Conservation (phyloP, 2,797 vertebrate genomes). For the Otolemur crassicaudatus region DNA sequence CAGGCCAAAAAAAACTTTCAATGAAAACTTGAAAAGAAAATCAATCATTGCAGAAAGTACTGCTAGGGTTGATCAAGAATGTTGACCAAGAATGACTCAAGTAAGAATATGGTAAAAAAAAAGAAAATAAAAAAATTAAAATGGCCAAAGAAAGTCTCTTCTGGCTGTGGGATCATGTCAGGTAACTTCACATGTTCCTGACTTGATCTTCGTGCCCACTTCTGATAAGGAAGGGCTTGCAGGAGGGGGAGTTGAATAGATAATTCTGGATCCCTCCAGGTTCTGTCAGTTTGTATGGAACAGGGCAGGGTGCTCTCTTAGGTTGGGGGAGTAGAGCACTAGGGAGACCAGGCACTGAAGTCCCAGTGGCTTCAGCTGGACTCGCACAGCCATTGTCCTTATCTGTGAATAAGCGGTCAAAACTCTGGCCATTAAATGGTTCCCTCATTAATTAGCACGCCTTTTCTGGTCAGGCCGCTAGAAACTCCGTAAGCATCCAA, state of each 20-base stretch:
- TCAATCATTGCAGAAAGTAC: not conserved
- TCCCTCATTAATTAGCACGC: slow-evolving; percentile 34
- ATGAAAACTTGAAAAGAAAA: not conserved
- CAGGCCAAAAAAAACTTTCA: not conserved
- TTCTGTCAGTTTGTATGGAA: not conserved
- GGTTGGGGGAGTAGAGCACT: not conserved
- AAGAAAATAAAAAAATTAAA: not conserved
- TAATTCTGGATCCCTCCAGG: not conserved
- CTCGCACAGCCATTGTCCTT: not conserved
- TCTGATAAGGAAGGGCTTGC: not conserved
- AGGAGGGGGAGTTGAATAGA: rapidly evolving
- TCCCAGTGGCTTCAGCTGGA: not conserved
- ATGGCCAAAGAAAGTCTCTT: not conserved
- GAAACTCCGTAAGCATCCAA: not conserved
- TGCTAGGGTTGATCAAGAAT: not conserved
- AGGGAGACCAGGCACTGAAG: not conserved
- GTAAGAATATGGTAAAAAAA: not conserved
- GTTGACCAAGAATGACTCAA: not conserved
- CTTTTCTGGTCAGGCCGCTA: not conserved
- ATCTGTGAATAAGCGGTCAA: not conserved
- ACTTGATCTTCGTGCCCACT: not conserved
- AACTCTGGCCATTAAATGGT: not conserved
- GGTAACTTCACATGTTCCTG: not conserved
- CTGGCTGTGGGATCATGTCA: not conserved
- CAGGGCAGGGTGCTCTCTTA: no score